Base-by-base conservation (phyloP, 1,140 invertebrate genomes). In the Frieseomelitta varia region DNA sequence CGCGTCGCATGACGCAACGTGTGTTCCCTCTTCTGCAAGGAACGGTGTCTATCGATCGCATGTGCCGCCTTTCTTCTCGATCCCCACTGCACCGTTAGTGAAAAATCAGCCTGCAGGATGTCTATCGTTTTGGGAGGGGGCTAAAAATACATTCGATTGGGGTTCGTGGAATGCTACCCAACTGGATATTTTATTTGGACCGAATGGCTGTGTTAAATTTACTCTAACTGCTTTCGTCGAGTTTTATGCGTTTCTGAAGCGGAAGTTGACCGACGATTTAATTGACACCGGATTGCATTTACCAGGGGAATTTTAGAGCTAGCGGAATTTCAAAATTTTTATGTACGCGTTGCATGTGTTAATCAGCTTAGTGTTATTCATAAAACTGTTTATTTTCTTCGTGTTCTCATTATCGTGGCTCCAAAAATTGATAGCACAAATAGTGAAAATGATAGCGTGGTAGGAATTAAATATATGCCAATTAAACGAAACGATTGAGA, bases 101-200 rank as follows among this genome's bases (percentile, higher is more conserved):
- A 84, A 84, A 83, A 84, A 76, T 82, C 55, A 55, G 47, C 67
- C 27, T 39, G 30, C 67, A 63, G 67, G 56, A 79, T 55, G 53
- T 58, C 55, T 71, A 19, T 78, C 39, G 55, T n/a, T 79, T 58
- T 4, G 1, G 24, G 67, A 21, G 75, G 75, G 75, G 30, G 30
- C 81, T 72, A 84, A 84, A 84, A 84, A 84, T 84, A 84, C 75
- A 8, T 30, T 1, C 39, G 1, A 15, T 12, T 6, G 81, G 67
- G 75, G 51, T 39, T 15, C 6, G 39, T 53, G 75, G 63, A 61
- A 79, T 61, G 39, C 34, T 15, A 19, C 3, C 12, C 10, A 30
- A n/a, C 14, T 65, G 15, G 27, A 24, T 61, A 10, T 56, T n/a
- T 17, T 55, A 15, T 67, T 39, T n/a, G 21, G 21, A 12, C 34